Percentiles rank a stretch among this genome's conserved stretches.
Evolutionary conservation across 2,113 vertebrate species (phyloP).

Genomic region (Prietella phreatophila): DNA sequence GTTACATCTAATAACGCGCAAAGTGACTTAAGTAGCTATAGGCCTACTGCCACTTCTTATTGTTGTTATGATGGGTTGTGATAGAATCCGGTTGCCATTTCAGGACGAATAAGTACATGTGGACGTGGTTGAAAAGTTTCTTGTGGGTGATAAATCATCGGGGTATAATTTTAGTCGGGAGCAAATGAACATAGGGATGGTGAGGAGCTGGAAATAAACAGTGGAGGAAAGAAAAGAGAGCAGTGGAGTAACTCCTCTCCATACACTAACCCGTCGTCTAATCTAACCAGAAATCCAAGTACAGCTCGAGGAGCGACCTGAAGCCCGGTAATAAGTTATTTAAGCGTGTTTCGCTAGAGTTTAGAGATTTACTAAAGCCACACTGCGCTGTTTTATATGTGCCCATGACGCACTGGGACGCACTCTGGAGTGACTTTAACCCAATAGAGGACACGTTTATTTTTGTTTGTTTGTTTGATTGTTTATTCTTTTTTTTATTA

Average conservation of each 20-base stretch:
- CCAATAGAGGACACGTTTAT: no score
- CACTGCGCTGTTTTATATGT: neutral
- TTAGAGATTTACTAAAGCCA: neutral
- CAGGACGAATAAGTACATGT: neutral
- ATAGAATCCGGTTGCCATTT: neutral
- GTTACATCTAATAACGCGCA: neutral
- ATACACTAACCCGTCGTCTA: neutral
- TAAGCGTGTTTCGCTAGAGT: neutral
- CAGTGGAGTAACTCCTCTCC: neutral
- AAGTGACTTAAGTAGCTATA: neutral
- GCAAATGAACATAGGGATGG: neutral
- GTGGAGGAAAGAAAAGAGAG: neutral
- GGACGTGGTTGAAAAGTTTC: conserved; percentile 14
- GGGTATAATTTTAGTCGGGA: neutral
- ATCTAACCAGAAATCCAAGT: neutral
- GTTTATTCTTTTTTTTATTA: neutral
- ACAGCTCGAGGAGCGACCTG: neutral
- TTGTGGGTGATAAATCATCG: neutral
- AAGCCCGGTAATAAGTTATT: neutral
- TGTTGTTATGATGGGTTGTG: neutral
- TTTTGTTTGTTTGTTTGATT: neutral
- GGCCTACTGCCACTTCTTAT: neutral
- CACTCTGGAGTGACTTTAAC: no score
- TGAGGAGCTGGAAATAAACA: conserved; percentile 6
- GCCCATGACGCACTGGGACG: neutral